Conservation (phyloP, 2,797 vertebrate genomes). For the Pygocentrus nattereri region DNA sequence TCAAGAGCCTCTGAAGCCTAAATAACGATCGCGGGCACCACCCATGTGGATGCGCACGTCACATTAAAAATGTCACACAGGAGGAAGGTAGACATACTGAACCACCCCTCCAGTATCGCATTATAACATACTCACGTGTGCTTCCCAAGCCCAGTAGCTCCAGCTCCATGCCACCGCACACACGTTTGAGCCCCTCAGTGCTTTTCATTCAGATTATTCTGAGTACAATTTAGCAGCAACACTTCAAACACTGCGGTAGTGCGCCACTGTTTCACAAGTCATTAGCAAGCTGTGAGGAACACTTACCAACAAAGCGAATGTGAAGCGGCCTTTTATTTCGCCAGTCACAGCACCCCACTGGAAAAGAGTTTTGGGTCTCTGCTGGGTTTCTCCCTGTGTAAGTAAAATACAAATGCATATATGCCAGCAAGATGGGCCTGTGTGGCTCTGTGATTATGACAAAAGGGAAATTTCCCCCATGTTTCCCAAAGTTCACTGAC, state of each 20-base stretch:
- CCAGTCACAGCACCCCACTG: neutral
- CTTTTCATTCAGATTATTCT: constrained; percentile 12
- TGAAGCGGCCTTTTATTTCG: constrained; percentile 14
- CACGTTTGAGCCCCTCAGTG: neutral
- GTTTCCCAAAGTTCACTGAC: no score
- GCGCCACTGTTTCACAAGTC: constrained; percentile 29
- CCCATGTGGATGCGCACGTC: constrained; percentile 76
- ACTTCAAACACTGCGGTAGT: neutral
- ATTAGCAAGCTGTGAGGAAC: constrained; percentile 32
- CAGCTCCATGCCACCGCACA: neutral
- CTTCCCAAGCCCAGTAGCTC: neutral
- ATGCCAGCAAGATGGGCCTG: neutral
- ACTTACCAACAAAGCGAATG: constrained; percentile 16
- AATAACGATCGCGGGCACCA: constrained; percentile 67
- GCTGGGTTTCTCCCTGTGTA: neutral
- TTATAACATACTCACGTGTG: neutral
- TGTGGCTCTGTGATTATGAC: neutral
- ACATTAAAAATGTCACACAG: constrained; percentile 73
- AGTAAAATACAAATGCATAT: neutral
- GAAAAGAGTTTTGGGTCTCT: neutral
- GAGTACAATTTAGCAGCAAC: constrained; percentile 13
- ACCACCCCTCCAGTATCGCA: no score
- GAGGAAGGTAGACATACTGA: constrained; percentile 36
- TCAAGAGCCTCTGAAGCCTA: constrained; percentile 66
- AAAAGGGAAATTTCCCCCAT: neutral